Evolutionary conservation across 1,140 invertebrate species (phyloP).

Genomic region (Formica selysi): DNA sequence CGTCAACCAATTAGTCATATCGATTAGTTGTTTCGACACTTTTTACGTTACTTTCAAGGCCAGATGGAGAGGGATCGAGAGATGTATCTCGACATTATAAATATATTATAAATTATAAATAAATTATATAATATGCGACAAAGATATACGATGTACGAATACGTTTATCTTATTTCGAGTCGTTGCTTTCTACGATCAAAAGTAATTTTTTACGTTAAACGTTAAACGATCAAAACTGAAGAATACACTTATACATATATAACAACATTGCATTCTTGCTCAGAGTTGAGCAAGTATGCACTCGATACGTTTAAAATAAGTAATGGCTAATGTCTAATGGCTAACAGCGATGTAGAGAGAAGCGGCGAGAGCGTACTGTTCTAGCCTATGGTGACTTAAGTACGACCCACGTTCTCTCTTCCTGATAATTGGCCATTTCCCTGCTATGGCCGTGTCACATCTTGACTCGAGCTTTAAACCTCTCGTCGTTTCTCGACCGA

Average conservation of each 20-base stretch:
- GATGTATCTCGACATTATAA: background rate
- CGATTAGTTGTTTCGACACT: slow-evolving; percentile 1
- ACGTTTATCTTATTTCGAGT: too few species aligned
- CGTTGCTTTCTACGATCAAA: background rate
- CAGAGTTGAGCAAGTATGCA: background rate
- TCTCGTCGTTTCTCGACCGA: slow-evolving; percentile 42
- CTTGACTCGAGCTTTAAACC: slow-evolving; percentile 58
- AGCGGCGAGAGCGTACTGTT: slow-evolving; percentile 17
- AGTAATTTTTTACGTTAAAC: slow-evolving; percentile 2
- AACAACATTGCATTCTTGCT: background rate
- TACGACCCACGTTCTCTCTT: slow-evolving; percentile 75
- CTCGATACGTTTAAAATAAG: slow-evolving; percentile 42
- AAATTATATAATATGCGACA: too few species aligned
- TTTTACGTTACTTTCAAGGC: slow-evolving; percentile 12
- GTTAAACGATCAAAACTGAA: background rate
- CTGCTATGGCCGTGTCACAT: slow-evolving; percentile 65
- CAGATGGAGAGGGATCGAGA: slow-evolving; percentile 6
- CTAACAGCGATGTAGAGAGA: background rate
- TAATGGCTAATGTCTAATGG: slow-evolving; percentile 16
- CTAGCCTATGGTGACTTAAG: slow-evolving; percentile 61
- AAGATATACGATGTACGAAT: background rate
- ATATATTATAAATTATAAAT: background rate
- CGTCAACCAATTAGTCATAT: slow-evolving; percentile 32
- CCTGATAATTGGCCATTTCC: slow-evolving; percentile 81
- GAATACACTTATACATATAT: background rate